Evolutionary conservation across 2,113 vertebrate species (phyloP).

Genomic region (Tychaedon coryphoeus): DNA sequence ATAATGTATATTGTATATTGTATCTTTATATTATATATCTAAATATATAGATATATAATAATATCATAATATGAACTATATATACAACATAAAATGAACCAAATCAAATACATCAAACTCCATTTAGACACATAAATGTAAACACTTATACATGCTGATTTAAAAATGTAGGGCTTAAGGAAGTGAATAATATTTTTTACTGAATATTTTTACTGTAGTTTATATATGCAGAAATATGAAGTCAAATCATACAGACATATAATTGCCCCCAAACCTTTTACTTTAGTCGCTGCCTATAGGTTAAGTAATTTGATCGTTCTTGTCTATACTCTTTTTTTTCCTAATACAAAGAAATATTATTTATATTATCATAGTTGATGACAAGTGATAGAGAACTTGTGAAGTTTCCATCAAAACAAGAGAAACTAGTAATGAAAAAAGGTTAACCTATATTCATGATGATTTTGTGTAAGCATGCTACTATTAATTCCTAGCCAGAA

Average conservation of each 20-base stretch:
- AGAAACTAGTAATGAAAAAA: background rate
- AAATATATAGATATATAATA: background rate
- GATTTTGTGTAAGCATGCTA: background rate
- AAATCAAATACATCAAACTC: background rate
- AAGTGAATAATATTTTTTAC: background rate
- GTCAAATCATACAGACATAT: fast-evolving
- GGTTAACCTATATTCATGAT: fast-evolving
- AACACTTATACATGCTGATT: background rate
- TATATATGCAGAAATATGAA: background rate
- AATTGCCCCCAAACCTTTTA: background rate
- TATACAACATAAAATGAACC: background rate
- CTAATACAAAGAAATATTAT: background rate
- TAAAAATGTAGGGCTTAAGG: background rate
- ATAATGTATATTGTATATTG: no score
- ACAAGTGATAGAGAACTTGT: background rate
- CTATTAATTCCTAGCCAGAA: background rate
- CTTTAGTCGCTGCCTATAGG: background rate
- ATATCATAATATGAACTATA: background rate
- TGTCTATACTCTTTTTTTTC: no score
- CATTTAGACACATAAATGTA: no score
- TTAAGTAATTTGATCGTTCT: background rate
- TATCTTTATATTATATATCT: background rate
- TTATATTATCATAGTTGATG: background rate
- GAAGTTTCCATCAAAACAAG: background rate
- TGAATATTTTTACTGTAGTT: background rate